Percentiles rank a stretch among this genome's conserved stretches.
Conservation (phyloP, 2,888 invertebrate genomes). For the Phlogophora meticulosa region DNA sequence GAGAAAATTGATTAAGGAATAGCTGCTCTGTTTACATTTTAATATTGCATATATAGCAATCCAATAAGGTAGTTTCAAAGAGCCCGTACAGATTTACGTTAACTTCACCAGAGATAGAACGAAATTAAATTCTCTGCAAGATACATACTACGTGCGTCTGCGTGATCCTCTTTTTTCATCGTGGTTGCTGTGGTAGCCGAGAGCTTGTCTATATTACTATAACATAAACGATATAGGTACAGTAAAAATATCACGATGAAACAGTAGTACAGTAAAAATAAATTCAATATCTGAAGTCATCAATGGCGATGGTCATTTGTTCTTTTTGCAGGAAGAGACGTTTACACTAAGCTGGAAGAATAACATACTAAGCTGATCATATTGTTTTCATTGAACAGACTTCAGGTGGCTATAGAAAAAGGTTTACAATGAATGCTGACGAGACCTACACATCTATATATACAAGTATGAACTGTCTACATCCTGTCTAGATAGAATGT, state of each 20-base stretch:
- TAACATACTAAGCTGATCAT: background rate
- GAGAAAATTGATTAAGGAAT: slow-evolving; percentile 63
- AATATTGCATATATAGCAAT: slow-evolving; percentile 53
- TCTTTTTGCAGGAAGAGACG: background rate
- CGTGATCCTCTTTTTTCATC: slow-evolving; percentile 11
- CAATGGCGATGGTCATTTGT: no score
- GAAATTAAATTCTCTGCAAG: slow-evolving; percentile 49
- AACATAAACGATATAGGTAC: no score
- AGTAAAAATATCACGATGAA: no score
- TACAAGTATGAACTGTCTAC: slow-evolving; percentile 17
- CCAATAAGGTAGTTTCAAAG: slow-evolving; percentile 52
- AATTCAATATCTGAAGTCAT: no score
- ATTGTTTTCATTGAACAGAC: background rate
- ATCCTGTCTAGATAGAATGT: slow-evolving; percentile 30
- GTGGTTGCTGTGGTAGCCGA: background rate
- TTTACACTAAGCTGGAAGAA: no score
- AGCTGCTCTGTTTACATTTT: slow-evolving; percentile 61
- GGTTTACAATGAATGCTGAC: slow-evolving; percentile 7
- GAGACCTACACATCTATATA: background rate
- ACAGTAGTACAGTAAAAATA: no score
- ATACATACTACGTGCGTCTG: background rate
- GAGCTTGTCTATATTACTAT: no score
- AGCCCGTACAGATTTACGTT: slow-evolving; percentile 25
- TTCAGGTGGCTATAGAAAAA: slow-evolving; percentile 8
- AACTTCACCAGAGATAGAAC: slow-evolving; percentile 32